These are phyloP conservation scores for Drosophila arizonae DNA, from an alignment of 1,140 invertebrate species.

Conservation along the genomic window DNA sequence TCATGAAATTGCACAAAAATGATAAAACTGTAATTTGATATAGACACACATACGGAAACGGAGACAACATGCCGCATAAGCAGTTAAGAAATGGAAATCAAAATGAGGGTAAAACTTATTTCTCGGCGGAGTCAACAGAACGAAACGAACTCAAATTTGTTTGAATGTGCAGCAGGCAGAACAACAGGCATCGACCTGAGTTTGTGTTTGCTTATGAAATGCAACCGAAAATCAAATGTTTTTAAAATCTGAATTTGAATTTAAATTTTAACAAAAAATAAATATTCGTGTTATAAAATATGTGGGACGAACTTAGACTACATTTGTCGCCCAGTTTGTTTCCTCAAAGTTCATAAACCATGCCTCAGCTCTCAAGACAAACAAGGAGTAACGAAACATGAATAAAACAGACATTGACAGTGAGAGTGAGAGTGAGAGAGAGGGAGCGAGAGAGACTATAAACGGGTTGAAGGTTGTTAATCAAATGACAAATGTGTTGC, in stretches of 20 bases:
- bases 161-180: conserved; percentile 3
- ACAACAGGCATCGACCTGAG: conserved; percentile 2
- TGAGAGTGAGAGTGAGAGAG: background rate
- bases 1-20: conserved; percentile 7
- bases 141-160: background rate
- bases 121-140: background rate
- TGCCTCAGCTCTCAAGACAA: conserved; percentile 28
- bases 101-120: background rate
- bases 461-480: conserved; percentile 15
- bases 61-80: conserved; percentile 32
- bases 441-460: conserved; percentile 13
- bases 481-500: conserved; percentile 24
- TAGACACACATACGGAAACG: conserved; percentile 6
- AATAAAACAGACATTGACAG: conserved; percentile 15
- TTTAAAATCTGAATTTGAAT: background rate
- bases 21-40: background rate
- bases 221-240: conserved; percentile 10
- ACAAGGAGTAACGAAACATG: conserved; percentile 15
- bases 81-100: conserved; percentile 10
- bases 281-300: background rate
- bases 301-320: background rate
- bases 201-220: conserved; percentile 15
- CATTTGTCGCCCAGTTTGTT: conserved; percentile 1
- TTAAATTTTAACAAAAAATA: background rate
- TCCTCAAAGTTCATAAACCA: conserved; percentile 18